Evolutionary conservation across 2,888 invertebrate species (phyloP), one percentile per base, ranked within the genome.

Genomic region (Sinhomidia bicolor): DNA sequence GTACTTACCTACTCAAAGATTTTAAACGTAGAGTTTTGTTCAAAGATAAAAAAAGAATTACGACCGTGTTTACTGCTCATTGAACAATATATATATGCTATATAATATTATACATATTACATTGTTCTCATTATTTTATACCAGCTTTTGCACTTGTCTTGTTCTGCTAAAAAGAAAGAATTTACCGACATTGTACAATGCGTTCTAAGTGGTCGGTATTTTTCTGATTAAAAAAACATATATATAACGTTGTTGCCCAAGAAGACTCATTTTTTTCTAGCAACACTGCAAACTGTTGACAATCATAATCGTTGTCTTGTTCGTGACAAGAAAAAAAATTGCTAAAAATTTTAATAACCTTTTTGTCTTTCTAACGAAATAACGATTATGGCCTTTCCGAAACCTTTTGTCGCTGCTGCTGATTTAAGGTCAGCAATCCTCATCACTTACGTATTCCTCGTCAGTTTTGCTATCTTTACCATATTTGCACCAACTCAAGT

Each of bases 321-420:
- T 88, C 87, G 87, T 88, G 82, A 88, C 87, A 76, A 85, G 87
- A 54, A 29, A 74, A 79, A 47, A 85, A 47, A 68, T 79, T 71
- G 32, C 54, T 32, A 85, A 36, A 7, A 51, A n/a, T 62, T 44
- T 68, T 65, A 80, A 60, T 54, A 68, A 32, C 78, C 79, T 68
- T 57, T 79, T 65, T 78, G 26, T 68, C 32, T 62, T 60, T 62
- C 60, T 41, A 47, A 29, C 44, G n/a, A 41, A 74, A 85, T 26
- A 82, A 74, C 41, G 65, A 83, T 54, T 54, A 86, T 86, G 86
- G 71, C 86, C 20, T 36, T 86, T 36, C 44, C 81, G 47, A 80
- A 86, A 47, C 5, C 54, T 36, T 74, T 81, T 57, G 74, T 74
- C 26, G 71, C 86, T 82, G 76, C n/a, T n/a, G n/a, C n/a, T n/a